Evolutionary conservation across 2,113 vertebrate species (phyloP), one percentile per base, ranked within the genome.

Genomic region (Hydrolagus affinis): DNA sequence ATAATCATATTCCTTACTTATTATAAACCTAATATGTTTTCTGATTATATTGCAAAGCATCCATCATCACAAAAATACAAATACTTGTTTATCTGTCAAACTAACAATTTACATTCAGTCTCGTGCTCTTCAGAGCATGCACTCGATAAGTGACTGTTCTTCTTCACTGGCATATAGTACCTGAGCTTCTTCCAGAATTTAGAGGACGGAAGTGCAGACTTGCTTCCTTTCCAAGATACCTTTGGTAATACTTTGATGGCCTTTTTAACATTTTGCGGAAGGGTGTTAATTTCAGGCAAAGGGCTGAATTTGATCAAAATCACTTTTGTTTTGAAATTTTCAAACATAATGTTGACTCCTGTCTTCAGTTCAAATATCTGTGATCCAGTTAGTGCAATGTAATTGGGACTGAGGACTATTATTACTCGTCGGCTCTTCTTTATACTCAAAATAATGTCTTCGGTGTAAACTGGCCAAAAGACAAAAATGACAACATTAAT

Each of bases 361-460:
- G 96, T 94, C 88, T 96, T 94, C n/a, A 98, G 89, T 73, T 95
- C 95, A 89, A 97, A 98, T 86, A 96, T 86, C 15, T 88, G 89
- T 68, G 89, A 91, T 87, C 92, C 91, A 0, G 85, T 91, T 17
- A 3, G 62, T 19, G 78, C 25, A 85, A 97, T 11, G 1, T 96
- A 98, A 11, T 88, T 89, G 59, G 92, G 91, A 59, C 94, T 96
- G 86, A 98, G 89, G 87, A 98, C 87, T 75, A 95, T 94, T 85
- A 98, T 93, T 14, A 92, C 91, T 88, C 95, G 90, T 62, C 91
- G 91, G 83, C 96, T 97, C 86, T 88, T 94, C 88, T 94, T 93
- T 86, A 97, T 91, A 19, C 93, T 88, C 44, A 85, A 87, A 62
- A 94, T 90, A 85, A 98, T 92, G 62, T 97, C 96, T 86, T 96